Evolutionary conservation across 2,113 vertebrate genomes (phyloP), one percentile per base, ranked within the genome.

Genomic region (Phoenicopterus ruber): DNA sequence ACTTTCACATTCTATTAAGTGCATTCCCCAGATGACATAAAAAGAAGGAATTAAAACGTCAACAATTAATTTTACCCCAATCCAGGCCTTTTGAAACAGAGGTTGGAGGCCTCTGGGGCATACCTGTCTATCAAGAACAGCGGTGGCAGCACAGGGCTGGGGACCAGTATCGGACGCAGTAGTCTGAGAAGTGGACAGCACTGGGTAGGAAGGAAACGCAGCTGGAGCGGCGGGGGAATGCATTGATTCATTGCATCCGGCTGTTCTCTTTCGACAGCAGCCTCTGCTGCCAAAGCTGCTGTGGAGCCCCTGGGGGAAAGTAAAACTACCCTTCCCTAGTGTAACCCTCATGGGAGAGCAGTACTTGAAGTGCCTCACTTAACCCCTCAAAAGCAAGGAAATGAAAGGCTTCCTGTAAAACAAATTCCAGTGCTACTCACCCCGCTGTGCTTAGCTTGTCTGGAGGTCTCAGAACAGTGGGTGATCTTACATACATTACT

Each of bases 381-480:
- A 97, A 98, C 97, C 97, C 96, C 96, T 98, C 96, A 92, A 96
- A 96, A 97, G 93, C 95, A 90, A 90, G 97, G 95, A 97, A 98
- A 98, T 97, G 97, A 97, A 97, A 97, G 91, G 93, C 96, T 97
- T 97, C 96, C 97, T 98, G 97, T 97, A 97, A 97, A 97, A 97
- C 96, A 98, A 98, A 97, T 97, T 97, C 94, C 94, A 95, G 13
- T 11, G 93, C 90, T 96, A 36, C 90, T 94, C 86, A 72, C 78
- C 97, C 97, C 1, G 95, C 97, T 97, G 97, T 86, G 96, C 93
- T 92, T 50, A 91, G 88, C 94, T 73, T 95, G 94, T 93, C 95
- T 97, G 87, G 83, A 95, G 97, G 95, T 94, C 97, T 95, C 94
- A 63, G 94, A 96, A 24, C 96, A 96, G 97, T 72, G 81, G 95